A percentile compares a stretch with the other conserved stretches of the same genome.
phyloP scores from a whole-genome alignment of 2,888 invertebrate species.

The Gonocerus acuteangulatus region DNA sequence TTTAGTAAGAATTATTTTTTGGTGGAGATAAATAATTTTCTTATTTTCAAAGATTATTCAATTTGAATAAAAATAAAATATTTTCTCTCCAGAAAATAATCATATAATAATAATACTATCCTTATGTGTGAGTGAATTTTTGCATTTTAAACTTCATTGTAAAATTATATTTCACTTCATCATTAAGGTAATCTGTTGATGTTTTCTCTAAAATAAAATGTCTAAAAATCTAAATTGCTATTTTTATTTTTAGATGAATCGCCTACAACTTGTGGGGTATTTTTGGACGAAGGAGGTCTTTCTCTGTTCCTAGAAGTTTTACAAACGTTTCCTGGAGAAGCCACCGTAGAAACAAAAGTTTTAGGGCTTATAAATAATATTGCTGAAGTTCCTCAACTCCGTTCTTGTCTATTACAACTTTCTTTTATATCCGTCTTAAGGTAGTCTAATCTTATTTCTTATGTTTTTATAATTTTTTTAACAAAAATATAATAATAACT shows the following conservation, averaged over 20 bases:
- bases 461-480: neutral
- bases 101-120: no score
- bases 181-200: no score
- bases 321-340: constrained; percentile 54
- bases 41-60: no score
- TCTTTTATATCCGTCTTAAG: constrained; percentile 50
- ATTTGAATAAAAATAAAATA: no score
- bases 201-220: no score
- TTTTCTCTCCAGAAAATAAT: no score
- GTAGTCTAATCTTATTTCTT: constrained; percentile 41
- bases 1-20: no score
- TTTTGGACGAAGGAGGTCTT: constrained; percentile 59
- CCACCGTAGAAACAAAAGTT: constrained; percentile 67
- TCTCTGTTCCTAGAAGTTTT: constrained; percentile 58
- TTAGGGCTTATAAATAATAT: constrained; percentile 66
- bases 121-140: no score
- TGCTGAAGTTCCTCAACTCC: constrained; percentile 58
- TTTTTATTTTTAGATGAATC: constrained; percentile 54
- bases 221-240: no score
- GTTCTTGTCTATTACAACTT: constrained; percentile 49
- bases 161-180: no score
- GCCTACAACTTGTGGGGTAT: constrained; percentile 59
- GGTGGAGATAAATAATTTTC: no score
- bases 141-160: no score
- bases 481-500: neutral